Base-by-base conservation (phyloP, 2,888 invertebrate species). In the Xestobium rufovillosum region DNA sequence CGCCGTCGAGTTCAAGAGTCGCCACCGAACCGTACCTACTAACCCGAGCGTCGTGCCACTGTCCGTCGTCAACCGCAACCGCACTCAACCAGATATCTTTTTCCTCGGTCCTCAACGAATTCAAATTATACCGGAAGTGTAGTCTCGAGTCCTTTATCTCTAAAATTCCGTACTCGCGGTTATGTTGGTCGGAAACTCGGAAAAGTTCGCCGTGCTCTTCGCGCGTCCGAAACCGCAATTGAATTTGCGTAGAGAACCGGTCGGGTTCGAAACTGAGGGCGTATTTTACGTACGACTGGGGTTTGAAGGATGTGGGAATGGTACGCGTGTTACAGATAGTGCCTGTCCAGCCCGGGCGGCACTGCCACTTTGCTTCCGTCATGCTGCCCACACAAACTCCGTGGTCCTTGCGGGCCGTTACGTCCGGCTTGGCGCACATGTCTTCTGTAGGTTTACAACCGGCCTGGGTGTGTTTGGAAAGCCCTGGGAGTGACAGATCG, bases 201-300 rank as follows among this genome's bases (percentile, higher is more conserved):
- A 96, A 92, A 15, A 97, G 72, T 66, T 95, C 91, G 0, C 96
- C 96, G 54, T 87, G 84, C 41, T 85, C 84, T 64, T 95, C 91
- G 16, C 92, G 76, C 0, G 96, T 95, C 45, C 97, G 77, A 70
- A 98, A 96, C 50, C 91, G 72, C 35, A 97, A 69, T 64, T 96
- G 92, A 45, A 97, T 78, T 66, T 94, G 89, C 1, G 91, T 94
- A 34, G 86, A 85, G 57, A 89, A 94, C 50, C 87, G 75, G 57
- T 92, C 89, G 0, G 92, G 92, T 59, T 92, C 91, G 60, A 92
- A 94, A 52, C 90, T 90, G 17, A 96, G 69, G 2, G 92, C 91
- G 62, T 95, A 96, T 62, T 94, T 92, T n/a, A 96, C 91, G 64
- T 94, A 96, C 48, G 92, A 92, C 63, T 91, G 88, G 1, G 85